Percentiles rank a stretch among this genome's conserved stretches.
phyloP scores from a whole-genome alignment of 2,113 vertebrate genomes.

The Hirundichthys speculiger region DNA sequence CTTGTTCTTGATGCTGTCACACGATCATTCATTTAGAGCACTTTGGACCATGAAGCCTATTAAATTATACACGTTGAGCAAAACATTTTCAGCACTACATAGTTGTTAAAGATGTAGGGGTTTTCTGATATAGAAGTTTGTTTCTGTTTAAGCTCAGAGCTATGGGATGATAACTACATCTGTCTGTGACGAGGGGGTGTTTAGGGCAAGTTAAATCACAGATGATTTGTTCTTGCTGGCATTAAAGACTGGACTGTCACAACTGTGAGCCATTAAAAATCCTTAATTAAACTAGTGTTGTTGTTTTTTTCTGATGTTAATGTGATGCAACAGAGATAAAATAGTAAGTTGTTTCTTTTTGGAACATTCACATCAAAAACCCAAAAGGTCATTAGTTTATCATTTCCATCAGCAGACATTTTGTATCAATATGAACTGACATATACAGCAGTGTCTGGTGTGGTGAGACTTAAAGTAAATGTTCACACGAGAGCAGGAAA shows the following conservation, averaged over 20 bases:
- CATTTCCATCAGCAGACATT: not conserved
- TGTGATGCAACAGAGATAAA: conserved; percentile 47
- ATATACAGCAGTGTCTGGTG: conserved; percentile 28
- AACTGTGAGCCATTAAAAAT: conserved; percentile 54
- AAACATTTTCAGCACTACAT: conserved; percentile 45
- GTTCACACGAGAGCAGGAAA: conserved; percentile 10
- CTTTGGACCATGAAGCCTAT: conserved; percentile 65
- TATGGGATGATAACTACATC: conserved; percentile 26
- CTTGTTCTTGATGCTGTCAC: conserved; percentile 66
- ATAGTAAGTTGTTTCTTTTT: conserved; percentile 11
- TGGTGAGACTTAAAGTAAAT: conserved; percentile 4
- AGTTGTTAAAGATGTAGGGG: conserved; percentile 24
- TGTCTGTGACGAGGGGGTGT: conserved; percentile 23
- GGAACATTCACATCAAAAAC: not conserved
- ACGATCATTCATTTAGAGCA: conserved; percentile 73
- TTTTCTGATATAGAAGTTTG: conserved; percentile 31
- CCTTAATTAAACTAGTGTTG: conserved; percentile 32
- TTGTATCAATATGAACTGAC: conserved; percentile 25
- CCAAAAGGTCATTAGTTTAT: not conserved
- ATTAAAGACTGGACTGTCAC: conserved; percentile 52
- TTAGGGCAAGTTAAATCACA: conserved; percentile 62
- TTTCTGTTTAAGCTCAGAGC: conserved; percentile 49
- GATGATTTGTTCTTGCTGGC: conserved; percentile 46
- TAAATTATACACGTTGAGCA: conserved; percentile 71
- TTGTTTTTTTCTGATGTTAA: conserved; percentile 25